Evolutionary conservation across 2,888 invertebrate genomes (phyloP).

Genomic region (Diplazon laetatorius): DNA sequence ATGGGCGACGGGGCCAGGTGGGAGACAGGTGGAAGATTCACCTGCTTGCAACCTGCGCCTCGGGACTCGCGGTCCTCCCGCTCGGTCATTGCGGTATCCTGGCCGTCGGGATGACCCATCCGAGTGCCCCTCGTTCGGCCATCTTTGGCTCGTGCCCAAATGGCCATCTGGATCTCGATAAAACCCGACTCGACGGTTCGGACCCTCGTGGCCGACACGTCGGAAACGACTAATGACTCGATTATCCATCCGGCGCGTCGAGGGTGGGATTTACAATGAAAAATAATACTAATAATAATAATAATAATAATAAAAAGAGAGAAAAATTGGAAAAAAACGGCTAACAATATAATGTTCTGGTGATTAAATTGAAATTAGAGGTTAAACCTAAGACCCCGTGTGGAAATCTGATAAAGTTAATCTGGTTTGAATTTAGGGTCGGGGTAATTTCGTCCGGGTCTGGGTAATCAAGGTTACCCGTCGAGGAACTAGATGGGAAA

Average conservation of each 20-base stretch:
- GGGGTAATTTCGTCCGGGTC: no score
- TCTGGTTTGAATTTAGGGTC: no score
- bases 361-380: no score
- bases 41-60: conserved; percentile 80
- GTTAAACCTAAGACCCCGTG: no score
- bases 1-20: conserved; percentile 75
- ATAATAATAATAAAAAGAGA: no score
- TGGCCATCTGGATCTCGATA: conserved; percentile 76
- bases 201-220: not conserved
- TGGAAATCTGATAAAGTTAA: no score
- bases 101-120: conserved; percentile 16
- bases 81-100: conserved; percentile 11
- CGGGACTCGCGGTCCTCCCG: conserved; percentile 17
- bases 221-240: not conserved
- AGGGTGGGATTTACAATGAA: not conserved
- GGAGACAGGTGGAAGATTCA: conserved; percentile 78
- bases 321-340: no score
- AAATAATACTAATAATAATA: no score
- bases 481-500: no score
- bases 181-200: conserved; percentile 30
- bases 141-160: conserved; percentile 71
- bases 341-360: no score
- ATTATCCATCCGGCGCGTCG: not conserved
- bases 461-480: no score
- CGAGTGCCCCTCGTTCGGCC: conserved; percentile 27